These are phyloP conservation scores for Athetis lepigone DNA, from an alignment of 2,888 invertebrate genomes.

Conservation along the genomic window DNA sequence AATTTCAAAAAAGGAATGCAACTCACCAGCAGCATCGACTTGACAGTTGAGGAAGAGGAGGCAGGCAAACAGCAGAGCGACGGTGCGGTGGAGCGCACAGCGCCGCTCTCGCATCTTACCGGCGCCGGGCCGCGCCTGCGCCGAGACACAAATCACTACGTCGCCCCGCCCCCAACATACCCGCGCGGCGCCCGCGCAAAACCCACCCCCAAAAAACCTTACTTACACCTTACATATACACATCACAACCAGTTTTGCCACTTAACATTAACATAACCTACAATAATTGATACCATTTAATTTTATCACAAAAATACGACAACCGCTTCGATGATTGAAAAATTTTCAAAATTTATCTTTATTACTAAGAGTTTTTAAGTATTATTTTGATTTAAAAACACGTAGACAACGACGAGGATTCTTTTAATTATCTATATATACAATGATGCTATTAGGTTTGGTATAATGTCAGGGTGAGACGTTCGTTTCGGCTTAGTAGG, in stretches of 20 bases:
- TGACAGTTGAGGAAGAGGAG: constrained; percentile 85
- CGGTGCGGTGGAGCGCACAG: constrained; percentile 85
- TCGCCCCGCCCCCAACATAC: constrained; percentile 78
- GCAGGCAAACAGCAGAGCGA: constrained; percentile 86
- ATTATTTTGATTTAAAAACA: constrained; percentile 67
- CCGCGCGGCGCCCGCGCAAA: constrained; percentile 81
- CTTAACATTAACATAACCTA: constrained; percentile 76
- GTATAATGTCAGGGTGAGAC: constrained; percentile 56
- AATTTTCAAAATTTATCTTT: constrained; percentile 82
- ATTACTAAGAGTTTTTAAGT: constrained; percentile 59
- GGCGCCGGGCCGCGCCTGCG: constrained; percentile 89
- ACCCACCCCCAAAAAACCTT: constrained; percentile 65
- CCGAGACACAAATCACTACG: constrained; percentile 86
- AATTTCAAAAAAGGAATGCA: constrained; percentile 50
- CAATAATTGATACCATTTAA: constrained; percentile 71
- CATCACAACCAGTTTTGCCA: constrained; percentile 91
- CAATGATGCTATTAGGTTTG: constrained; percentile 63
- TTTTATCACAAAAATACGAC: constrained; percentile 90
- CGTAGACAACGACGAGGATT: constrained; percentile 82
- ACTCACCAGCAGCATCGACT: constrained; percentile 88
- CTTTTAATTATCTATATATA: constrained; percentile 72
- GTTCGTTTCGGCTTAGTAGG: constrained; percentile 60
- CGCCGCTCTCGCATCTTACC: constrained; percentile 90
- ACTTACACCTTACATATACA: constrained; percentile 88
- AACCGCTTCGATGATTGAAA: constrained; percentile 89